Base-by-base conservation (phyloP, 2,113 vertebrate genomes). In the Megaleporinus macrocephalus region DNA sequence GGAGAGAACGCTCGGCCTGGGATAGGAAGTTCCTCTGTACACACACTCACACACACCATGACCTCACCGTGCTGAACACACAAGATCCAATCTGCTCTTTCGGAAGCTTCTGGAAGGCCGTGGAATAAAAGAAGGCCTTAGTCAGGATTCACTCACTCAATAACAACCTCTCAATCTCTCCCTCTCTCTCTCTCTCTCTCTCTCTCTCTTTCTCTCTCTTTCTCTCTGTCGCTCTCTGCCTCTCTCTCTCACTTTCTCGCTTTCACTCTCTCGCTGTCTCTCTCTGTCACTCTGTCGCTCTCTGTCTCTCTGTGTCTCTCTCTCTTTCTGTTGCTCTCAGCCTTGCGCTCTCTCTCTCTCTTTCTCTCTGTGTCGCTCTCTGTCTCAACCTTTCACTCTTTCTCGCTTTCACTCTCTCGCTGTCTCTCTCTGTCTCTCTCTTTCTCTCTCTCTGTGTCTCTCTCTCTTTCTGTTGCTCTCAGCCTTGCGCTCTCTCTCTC, bases 41-140 rank as follows among this genome's bases (percentile, higher is more conserved):
- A 86, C 79, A 74, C 70, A 86, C 83, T 88, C 87, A 84, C 80
- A 71, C 83, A 83, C 22, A 72, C 73, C 47, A 79, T 83, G 73
- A 89, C 83, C 63, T 90, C 83, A 77, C 69, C 30, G 30, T 91
- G 89, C 92, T 92, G 90, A 93, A 87, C 72, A 76, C 16, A 90
- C 90, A 90, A 89, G 89, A 90, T 86, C 85, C 77, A 78, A 83
- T 83, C 82, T 73, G 49, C 51, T 79, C 36, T 78, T 83, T 73
- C 62, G 74, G 81, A 83, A 79, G 75, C 82, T 83, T 78, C 76
- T 78, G 76, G 82, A 78, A 78, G 76, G 82, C 75, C 61, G 7
- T 49, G 51, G 81, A 78, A 83, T 73, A 78, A 78, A 78, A 83
- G 82, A 83, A 83, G 75, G 75, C 82, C 82, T 78, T 78, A 83